Conservation (phyloP, 2,113 vertebrate genomes). For the Columbina picui region DNA sequence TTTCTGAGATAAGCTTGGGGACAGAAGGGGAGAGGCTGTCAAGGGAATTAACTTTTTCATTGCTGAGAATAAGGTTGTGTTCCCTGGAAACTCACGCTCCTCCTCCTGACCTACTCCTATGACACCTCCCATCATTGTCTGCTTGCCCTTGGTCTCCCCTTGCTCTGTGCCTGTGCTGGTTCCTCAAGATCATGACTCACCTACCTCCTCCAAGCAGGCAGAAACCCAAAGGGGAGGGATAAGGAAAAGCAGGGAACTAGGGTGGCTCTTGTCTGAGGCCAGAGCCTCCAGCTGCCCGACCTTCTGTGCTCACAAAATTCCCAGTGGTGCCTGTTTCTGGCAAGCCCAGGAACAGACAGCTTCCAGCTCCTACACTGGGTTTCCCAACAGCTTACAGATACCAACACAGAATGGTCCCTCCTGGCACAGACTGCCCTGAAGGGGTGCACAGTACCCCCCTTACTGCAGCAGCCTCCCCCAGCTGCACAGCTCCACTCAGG, state of each 20-base stretch:
- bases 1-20: conserved; percentile 27
- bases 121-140: not conserved
- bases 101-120: not conserved
- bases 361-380: not conserved
- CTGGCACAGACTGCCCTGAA: not conserved
- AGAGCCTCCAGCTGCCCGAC: not conserved
- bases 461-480: not conserved
- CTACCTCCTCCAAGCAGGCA: not conserved
- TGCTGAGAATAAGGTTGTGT: not conserved
- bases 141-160: not conserved
- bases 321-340: not conserved
- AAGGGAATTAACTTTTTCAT: conserved; percentile 18
- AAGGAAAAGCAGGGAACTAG: not conserved
- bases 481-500: not conserved
- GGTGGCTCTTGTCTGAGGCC: not conserved
- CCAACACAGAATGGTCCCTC: not conserved
- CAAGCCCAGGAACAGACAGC: not conserved
- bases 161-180: not conserved
- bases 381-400: not conserved
- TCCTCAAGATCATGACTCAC: not conserved
- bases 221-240: not conserved
- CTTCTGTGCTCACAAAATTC: not conserved
- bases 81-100: not conserved
- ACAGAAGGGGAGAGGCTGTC: not conserved
- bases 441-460: not conserved